phyloP scores from a whole-genome alignment of 2,797 vertebrate species.

The Percopsis omiscomaycus region DNA sequence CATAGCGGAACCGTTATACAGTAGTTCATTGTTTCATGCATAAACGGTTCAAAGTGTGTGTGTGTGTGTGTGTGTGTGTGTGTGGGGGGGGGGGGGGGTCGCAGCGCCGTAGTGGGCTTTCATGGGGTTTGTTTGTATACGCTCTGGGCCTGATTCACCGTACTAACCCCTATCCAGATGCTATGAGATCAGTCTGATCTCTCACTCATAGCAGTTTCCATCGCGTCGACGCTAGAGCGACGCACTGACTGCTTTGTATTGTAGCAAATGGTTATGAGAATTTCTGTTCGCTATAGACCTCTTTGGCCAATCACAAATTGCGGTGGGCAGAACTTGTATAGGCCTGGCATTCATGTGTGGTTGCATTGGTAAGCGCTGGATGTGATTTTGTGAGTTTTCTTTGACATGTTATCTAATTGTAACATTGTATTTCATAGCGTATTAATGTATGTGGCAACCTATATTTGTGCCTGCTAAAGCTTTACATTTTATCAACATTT shows the following conservation, averaged over 20 bases:
- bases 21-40: too few species aligned
- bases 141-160: too few species aligned
- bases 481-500: neutral
- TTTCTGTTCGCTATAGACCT: accelerated
- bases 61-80: too few species aligned
- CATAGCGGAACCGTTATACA: too few species aligned
- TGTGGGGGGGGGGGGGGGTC: too few species aligned
- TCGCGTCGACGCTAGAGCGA: conserved; percentile 48
- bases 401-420: conserved; percentile 47
- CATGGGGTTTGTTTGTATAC: too few species aligned
- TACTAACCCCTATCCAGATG: conserved; percentile 44
- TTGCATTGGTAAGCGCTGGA: conserved; percentile 70
- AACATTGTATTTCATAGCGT: conserved; percentile 2
- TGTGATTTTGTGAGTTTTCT: conserved; percentile 72
- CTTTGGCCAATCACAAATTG: conserved; percentile 43
- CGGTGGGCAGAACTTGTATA: conserved; percentile 52
- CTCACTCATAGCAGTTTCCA: conserved; percentile 44
- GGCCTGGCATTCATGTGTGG: conserved; percentile 71
- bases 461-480: conserved; percentile 12
- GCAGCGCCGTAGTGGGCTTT: too few species aligned
- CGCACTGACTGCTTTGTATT: conserved; percentile 32
- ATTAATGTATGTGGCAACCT: neutral
- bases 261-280: conserved; percentile 48
- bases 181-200: conserved; percentile 56
- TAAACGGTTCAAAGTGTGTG: too few species aligned